Conservation (phyloP, 2,888 invertebrate genomes). For the Folsomia manolachei region DNA sequence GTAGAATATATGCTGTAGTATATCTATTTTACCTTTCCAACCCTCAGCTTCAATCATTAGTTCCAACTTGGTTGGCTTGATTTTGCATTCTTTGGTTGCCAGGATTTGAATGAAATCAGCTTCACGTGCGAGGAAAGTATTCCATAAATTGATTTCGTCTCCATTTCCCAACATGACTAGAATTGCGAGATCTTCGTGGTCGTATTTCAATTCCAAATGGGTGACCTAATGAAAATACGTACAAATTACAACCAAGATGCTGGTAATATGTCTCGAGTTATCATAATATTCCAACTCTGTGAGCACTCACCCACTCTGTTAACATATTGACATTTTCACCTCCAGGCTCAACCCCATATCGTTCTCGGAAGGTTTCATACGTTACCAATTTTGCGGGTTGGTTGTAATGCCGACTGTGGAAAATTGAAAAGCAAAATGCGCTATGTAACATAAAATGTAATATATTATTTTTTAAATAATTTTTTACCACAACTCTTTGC, state of each 20-base stretch:
- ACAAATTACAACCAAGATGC: not conserved
- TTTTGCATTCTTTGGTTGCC: constrained; percentile 9
- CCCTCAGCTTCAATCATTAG: constrained; percentile 8
- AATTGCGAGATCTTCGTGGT: not conserved
- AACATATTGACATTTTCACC: not conserved
- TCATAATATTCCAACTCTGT: not conserved
- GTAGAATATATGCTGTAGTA: not conserved
- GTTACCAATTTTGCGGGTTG: not conserved
- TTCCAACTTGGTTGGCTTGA: constrained; percentile 9
- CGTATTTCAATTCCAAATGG: not conserved
- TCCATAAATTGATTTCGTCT: constrained; percentile 21
- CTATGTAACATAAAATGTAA: no score
- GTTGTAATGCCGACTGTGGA: constrained; percentile 16
- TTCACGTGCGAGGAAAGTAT: constrained; percentile 16
- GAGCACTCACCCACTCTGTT: not conserved
- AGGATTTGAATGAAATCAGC: constrained; percentile 30
- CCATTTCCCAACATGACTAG: constrained; percentile 3
- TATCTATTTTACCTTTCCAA: constrained; percentile 4
- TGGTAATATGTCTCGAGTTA: not conserved
- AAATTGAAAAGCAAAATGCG: no score
- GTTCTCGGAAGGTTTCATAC: not conserved
- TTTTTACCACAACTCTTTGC: constrained; percentile 27
- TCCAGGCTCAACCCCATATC: not conserved
- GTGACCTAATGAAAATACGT: not conserved
- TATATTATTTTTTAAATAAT: no score